Evolutionary conservation across 2,113 vertebrate genomes (phyloP).

Genomic region (Astur gentilis): DNA sequence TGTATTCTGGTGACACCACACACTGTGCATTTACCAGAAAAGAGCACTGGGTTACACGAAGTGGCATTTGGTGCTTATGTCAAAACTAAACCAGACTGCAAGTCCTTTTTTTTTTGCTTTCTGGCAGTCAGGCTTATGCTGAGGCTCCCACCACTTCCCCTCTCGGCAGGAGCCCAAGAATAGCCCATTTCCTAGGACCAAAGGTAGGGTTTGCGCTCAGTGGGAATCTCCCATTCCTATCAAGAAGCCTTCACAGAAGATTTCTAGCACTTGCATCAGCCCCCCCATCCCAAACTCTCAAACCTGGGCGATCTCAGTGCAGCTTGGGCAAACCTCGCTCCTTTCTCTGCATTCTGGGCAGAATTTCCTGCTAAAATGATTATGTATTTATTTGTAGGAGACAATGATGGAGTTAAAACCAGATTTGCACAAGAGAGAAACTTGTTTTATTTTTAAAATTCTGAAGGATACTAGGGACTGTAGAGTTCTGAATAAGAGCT

Average conservation of each 20-base stretch:
- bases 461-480: neutral
- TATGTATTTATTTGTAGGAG: neutral
- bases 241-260: neutral
- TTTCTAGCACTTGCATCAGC: neutral
- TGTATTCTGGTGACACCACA: neutral
- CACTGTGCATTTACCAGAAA: neutral
- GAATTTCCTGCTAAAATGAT: neutral
- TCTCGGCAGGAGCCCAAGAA: neutral
- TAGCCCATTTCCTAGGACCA: neutral
- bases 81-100: neutral
- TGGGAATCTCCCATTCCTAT: neutral
- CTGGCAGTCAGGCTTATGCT: neutral
- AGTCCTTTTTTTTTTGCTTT: neutral
- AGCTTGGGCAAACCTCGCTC: neutral
- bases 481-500: neutral
- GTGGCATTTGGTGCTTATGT: neutral
- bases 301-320: neutral
- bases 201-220: neutral
- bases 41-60: neutral
- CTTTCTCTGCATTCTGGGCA: neutral
- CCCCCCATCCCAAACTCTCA: neutral
- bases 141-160: neutral
- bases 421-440: neutral
- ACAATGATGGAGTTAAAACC: neutral
- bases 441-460: neutral